Conservation (phyloP, 2,888 invertebrate species). For the Strigamia transsilvanica region DNA sequence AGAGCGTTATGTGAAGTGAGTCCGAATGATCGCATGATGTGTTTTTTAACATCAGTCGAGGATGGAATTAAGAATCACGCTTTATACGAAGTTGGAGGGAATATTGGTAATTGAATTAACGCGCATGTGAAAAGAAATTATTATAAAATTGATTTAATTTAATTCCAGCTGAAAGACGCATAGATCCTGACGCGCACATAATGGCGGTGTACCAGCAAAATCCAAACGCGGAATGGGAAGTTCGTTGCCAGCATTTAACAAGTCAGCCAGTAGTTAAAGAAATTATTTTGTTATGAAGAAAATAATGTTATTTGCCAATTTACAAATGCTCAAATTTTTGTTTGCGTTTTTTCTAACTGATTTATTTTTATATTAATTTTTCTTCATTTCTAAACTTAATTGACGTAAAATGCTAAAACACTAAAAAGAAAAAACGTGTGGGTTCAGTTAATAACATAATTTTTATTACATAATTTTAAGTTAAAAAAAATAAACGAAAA, state of each 20-base stretch:
- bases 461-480: conserved; percentile 7
- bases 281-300: conserved; percentile 31
- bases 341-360: background rate
- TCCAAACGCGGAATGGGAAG: conserved; percentile 50
- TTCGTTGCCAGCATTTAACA: conserved; percentile 50
- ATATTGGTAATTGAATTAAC: conserved; percentile 52
- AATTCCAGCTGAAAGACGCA: conserved; percentile 36
- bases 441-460: background rate
- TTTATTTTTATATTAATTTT: background rate
- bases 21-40: conserved; percentile 44
- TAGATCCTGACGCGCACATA: conserved; percentile 40
- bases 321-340: conserved; percentile 1
- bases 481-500: background rate
- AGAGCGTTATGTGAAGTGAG: conserved; percentile 39
- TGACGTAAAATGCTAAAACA: background rate
- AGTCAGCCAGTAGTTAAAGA: conserved; percentile 53
- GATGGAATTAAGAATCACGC: conserved; percentile 50
- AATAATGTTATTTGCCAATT: background rate
- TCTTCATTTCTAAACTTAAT: background rate
- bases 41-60: conserved; percentile 42
- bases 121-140: background rate
- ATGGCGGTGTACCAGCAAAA: conserved; percentile 51
- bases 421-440: background rate
- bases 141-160: background rate
- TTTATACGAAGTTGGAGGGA: conserved; percentile 55